Evolutionary conservation across 2,797 vertebrate genomes (phyloP), one percentile per base, ranked within the genome.

Genomic region (Prunella strophiata): DNA sequence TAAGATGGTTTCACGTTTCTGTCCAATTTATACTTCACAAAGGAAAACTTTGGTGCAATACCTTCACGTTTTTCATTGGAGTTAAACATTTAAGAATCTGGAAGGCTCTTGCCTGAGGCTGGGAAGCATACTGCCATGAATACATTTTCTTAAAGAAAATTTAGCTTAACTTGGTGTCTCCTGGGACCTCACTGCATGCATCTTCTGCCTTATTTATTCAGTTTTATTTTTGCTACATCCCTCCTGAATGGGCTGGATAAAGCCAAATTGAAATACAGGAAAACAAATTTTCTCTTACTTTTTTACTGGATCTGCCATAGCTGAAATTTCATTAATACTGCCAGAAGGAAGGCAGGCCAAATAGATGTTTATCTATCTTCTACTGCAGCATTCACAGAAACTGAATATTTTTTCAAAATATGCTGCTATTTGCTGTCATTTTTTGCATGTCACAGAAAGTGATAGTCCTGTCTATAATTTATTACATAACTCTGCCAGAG

Each of bases 121-220:
- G 25, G 42, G 57, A 85, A 77, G 38, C 72, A 43, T 79, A 88
- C 52, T 74, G 61, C 45, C 55, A 47, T 32, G 52, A 91, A 90
- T 82, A 85, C 7, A 70, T 93, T 91, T 93, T 82, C 88, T 85
- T 71, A 86, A 88, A 90, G 89, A 96, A 96, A 93, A 93, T 88
- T 48, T 85, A 75, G 57, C 76, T 90, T 66, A 85, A 86, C 59
- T 90, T 76, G 5, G 16, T 82, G 7, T 84, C 80, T 82, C 22
- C 38, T 94, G 80, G 45, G 89, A 85, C 42, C 5, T 76, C 1
- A 7, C 29, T 88, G 51, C 48, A 43, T 86, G 67, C 67, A 91
- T 42, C 55, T 92, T 91, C 70, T 95, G 26, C 55, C 58, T 92
- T 94, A 88, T 88, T 93, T 93, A 95, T 95, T 93, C 55, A 67